phyloP scores from a whole-genome alignment of 1,140 invertebrate genomes.

The Zaprionus nigranus region DNA sequence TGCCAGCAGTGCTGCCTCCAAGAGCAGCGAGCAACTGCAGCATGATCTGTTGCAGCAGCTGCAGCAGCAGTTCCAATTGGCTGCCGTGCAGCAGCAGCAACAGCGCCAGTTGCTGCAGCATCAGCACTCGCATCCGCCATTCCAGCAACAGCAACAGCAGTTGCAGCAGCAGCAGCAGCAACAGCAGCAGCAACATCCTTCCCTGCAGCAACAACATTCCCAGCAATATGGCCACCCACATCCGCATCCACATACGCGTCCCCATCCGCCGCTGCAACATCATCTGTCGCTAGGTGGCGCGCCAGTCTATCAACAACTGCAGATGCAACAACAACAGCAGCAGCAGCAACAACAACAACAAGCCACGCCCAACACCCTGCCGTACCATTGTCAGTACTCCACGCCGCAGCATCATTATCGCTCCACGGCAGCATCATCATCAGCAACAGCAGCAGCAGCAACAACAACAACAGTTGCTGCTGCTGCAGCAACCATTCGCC shows the following conservation, averaged over 20 bases:
- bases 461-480: conserved; percentile 33
- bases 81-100: conserved; percentile 53
- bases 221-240: conserved; percentile 36
- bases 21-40: conserved; percentile 65
- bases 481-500: conserved; percentile 68
- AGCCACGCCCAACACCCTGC: conserved; percentile 28
- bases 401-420: conserved; percentile 80
- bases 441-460: conserved; percentile 50
- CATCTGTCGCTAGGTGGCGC: conserved; percentile 76
- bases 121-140: conserved; percentile 71
- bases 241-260: conserved; percentile 38
- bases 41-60: conserved; percentile 69
- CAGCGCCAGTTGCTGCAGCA: conserved; percentile 61
- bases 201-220: conserved; percentile 49
- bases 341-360: conserved; percentile 2
- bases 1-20: conserved; percentile 5
- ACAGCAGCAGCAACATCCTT: conserved; percentile 44
- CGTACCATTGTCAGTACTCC: conserved; percentile 64
- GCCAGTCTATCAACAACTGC: conserved; percentile 62
- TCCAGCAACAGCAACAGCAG: conserved; percentile 47
- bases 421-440: conserved; percentile 26
- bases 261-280: conserved; percentile 80
- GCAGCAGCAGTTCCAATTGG: conserved; percentile 71
- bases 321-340: conserved; percentile 18
- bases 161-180: conserved; percentile 52